Evolutionary conservation across 2,888 invertebrate species (phyloP), one percentile per base, ranked within the genome.

Genomic region (Aquatica leii): DNA sequence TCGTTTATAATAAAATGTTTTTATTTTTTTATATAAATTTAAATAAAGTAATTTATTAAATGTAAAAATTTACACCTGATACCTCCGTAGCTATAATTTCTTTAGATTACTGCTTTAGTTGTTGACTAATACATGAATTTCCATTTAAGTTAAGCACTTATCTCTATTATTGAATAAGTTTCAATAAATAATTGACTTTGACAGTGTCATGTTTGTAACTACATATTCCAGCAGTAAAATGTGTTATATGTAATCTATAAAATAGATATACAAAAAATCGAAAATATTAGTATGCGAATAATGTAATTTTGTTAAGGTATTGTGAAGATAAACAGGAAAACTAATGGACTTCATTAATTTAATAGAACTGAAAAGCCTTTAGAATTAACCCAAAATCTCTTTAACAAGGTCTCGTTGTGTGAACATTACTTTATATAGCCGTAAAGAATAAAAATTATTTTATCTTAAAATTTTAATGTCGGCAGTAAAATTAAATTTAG

Each of bases 311-410:
- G 61, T 65, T 65, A 48, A 59, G 55, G 59, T 54, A 62, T 66
- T 66, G 52, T 53, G 37, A 60, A 56, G 63, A 70, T 69, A 67
- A 67, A 70, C 66, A 60, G 61, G 62, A 64, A 58, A 67, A 62
- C 68, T 70, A 70, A 70, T 70, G 70, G 68, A 67, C 58, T 67
- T 65, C 68, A 67, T 69, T 70, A 70, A 70, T 70, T 69, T 66
- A 69, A 69, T 70, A 59, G 63, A 63, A 63, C 54, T 34, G 59
- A 55, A 63, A 63, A 63, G 59, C 63, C 59, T 54, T 43, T 54
- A 48, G 59, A 63, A 63, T 63, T 63, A 59, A 55, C 55, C 48
- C 49, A 53, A 59, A 63, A 63, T 59, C 63, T 63, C 55, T 63
- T 59, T 58, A 59, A 59, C 62, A 55, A 58, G 58, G 52, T 35